Evolutionary conservation across 2,888 invertebrate species (phyloP).

Genomic region (Chrysolina haemoptera): DNA sequence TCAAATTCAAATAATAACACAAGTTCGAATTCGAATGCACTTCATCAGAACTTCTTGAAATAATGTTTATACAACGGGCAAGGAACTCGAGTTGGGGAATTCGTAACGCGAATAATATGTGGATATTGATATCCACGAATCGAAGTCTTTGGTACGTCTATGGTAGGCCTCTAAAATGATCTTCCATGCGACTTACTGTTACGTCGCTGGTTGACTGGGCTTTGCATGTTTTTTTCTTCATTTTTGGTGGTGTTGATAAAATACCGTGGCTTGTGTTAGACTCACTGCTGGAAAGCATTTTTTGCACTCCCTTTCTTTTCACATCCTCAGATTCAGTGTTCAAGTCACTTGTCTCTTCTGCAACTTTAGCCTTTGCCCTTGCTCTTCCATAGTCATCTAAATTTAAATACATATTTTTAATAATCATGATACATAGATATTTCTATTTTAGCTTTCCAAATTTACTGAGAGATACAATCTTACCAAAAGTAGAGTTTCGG

Average conservation of each 20-base stretch:
- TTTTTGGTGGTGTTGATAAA: not conserved
- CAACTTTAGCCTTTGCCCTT: too few species aligned
- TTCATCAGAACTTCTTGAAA: not conserved
- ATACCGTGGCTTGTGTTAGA: not conserved
- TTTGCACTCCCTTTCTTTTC: slow-evolving; percentile 19
- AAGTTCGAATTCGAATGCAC: not conserved
- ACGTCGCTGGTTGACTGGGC: not conserved
- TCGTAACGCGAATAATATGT: not conserved
- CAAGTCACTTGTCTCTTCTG: too few species aligned
- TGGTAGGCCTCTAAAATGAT: not conserved
- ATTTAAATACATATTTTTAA: too few species aligned
- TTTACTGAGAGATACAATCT: too few species aligned
- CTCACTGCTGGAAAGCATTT: slow-evolving; percentile 8
- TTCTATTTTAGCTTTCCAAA: too few species aligned
- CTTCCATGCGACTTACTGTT: slow-evolving; percentile 3
- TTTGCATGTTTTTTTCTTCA: not conserved
- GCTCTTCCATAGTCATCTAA: too few species aligned
- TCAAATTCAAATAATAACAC: slow-evolving; percentile 7
- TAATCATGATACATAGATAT: too few species aligned
- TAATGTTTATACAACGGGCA: not conserved
- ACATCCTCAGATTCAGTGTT: too few species aligned
- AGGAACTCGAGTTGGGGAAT: not conserved
- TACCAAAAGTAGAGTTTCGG: too few species aligned
- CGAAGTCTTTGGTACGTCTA: slow-evolving; percentile 4
- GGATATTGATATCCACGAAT: not conserved